phyloP scores from a whole-genome alignment of 1,140 invertebrate genomes.

The Monochamus saltuarius region DNA sequence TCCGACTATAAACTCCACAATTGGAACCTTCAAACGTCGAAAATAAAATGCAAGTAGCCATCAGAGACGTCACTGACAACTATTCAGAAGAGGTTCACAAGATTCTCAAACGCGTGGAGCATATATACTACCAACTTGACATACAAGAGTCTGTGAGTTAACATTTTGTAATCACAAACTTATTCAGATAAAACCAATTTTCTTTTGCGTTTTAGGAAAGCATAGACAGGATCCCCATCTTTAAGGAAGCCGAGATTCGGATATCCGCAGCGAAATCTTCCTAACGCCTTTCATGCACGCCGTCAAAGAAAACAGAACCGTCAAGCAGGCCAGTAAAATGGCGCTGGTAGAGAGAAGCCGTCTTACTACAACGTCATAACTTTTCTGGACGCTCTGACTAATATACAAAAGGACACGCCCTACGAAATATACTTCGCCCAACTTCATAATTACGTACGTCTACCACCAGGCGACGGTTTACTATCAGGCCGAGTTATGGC shows the following conservation, averaged over 20 bases:
- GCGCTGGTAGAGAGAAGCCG: slow-evolving; percentile 15
- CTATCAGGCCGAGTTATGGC: not conserved
- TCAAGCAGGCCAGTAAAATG: not conserved
- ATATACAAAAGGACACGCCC: slow-evolving; percentile 23
- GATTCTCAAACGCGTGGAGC: slow-evolving; percentile 28
- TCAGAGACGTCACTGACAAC: not conserved
- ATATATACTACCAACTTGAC: slow-evolving; percentile 30
- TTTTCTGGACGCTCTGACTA: slow-evolving; percentile 26
- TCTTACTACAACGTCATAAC: slow-evolving; percentile 31
- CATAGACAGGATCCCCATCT: slow-evolving; percentile 8
- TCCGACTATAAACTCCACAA: not conserved
- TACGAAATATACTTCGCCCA: slow-evolving; percentile 22
- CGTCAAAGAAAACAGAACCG: slow-evolving; percentile 19
- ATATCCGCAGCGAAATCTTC: slow-evolving; percentile 17
- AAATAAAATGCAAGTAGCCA: too few species aligned
- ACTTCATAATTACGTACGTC: not conserved
- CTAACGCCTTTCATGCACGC: slow-evolving; percentile 31
- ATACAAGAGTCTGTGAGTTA: slow-evolving; percentile 14
- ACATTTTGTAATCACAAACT: not conserved
- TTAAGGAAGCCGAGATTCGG: slow-evolving; percentile 1
- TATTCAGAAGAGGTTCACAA: slow-evolving; percentile 23
- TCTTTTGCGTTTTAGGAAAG: slow-evolving; percentile 21
- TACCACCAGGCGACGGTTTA: not conserved
- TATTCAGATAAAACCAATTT: not conserved
- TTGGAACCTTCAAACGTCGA: too few species aligned